phyloP scores from a whole-genome alignment of 1,140 invertebrate species.

The Pogonomyrmex barbatus region DNA sequence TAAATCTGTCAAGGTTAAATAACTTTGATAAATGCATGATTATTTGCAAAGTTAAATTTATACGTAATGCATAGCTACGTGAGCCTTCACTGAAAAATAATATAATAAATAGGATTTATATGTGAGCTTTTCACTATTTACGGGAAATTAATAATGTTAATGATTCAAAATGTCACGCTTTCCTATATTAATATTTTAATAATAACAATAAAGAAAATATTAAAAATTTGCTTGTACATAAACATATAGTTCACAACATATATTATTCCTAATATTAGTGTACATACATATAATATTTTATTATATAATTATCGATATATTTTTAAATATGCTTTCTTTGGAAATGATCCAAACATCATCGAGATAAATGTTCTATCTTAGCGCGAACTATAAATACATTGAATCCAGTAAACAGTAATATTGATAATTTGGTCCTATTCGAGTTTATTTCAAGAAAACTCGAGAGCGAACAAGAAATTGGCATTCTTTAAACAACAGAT shows the following conservation, averaged over 20 bases:
- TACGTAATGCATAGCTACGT: background rate
- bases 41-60: background rate
- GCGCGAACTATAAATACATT: slow-evolving; percentile 15
- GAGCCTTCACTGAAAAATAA: background rate
- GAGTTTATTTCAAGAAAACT: background rate
- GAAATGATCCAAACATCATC: background rate
- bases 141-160: background rate
- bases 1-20: background rate
- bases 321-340: background rate
- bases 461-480: no score
- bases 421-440: background rate
- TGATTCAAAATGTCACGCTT: no score
- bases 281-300: background rate
- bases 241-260: background rate
- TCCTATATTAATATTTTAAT: background rate
- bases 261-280: background rate
- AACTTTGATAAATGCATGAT: background rate
- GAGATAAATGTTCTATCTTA: background rate
- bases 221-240: background rate
- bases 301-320: slow-evolving; percentile 9
- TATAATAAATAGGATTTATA: background rate
- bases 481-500: background rate
- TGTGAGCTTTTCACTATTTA: background rate
- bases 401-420: slow-evolving; percentile 15
- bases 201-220: background rate